Percentiles rank a stretch among this genome's conserved stretches.
Conservation (phyloP, 1,140 invertebrate species). For the Potamilus streckersoni region DNA sequence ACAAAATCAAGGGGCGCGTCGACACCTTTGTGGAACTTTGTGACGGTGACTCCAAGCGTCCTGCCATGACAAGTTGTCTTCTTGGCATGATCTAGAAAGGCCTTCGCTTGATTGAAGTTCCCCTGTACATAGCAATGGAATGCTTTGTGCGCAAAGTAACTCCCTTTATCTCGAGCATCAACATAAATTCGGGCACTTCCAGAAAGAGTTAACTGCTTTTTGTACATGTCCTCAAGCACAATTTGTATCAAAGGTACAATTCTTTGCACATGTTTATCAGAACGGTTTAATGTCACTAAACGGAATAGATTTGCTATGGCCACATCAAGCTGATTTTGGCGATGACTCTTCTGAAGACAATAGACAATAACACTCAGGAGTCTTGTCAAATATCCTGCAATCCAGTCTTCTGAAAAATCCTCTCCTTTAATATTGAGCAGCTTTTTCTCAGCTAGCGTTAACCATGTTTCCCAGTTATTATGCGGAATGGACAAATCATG, state of each 20-base stretch:
- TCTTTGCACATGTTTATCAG: neutral
- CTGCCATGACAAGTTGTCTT: neutral
- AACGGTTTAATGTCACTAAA: neutral
- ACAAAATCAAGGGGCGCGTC: slow-evolving; percentile 3
- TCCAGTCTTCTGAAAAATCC: neutral
- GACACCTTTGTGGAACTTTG: neutral
- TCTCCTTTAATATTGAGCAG: neutral
- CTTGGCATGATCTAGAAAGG: neutral
- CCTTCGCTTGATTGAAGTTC: neutral
- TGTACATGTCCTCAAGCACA: neutral
- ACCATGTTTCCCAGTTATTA: neutral
- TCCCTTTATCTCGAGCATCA: neutral
- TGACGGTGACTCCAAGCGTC: neutral
- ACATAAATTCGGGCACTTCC: too few relatives aligned
- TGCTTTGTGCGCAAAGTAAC: neutral
- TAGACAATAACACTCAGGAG: slow-evolving; percentile 1
- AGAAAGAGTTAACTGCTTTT: too few relatives aligned
- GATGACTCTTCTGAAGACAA: neutral
- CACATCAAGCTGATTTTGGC: neutral
- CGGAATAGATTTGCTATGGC: neutral
- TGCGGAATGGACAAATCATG: neutral
- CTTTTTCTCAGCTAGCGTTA: neutral
- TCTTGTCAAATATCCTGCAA: slow-evolving; percentile 1
- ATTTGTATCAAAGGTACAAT: neutral
- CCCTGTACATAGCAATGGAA: neutral